Base-by-base conservation (phyloP, 2,113 vertebrate species). In the Cacatua alba region DNA sequence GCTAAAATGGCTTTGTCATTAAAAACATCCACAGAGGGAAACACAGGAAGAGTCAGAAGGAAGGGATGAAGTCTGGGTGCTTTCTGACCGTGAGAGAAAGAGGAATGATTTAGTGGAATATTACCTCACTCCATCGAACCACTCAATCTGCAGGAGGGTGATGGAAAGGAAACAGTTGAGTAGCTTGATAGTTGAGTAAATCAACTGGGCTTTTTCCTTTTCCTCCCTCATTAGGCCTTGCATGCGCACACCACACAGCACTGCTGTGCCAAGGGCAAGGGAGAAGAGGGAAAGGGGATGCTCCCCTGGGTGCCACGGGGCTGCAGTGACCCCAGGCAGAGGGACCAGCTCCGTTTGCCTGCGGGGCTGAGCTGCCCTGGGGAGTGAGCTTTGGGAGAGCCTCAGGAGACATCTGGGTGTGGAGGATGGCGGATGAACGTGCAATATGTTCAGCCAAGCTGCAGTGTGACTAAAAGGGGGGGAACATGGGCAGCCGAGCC, bases 81-180 rank as follows among this genome's bases (percentile, higher is more conserved):
- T 80, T 94, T 95, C 76, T 95, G 95, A 96, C 89, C 95, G 82
- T 6, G 33, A 83, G 93, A 96, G 78, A 84, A 74, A 95, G 77
- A 82, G 82, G 65, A 83, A 86, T 93, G 94, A 96, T 97, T 95
- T 97, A 97, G 88, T 90, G 76, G 88, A 92, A 88, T 96, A 96
- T 96, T 94, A 96, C 91, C 88, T 97, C 97, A 81, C 83, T 96
- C 89, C 92, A 82, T 86, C 28, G 13, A 95, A 64, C 91, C 60
- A 60, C 80, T 97, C 95, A 96, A 85, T 97, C 96, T 96, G 81
- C 93, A 95, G 86, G 86, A 95, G 90, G 59, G 82, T 88, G 91
- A 94, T 91, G 87, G 92, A 96, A 96, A 90, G 76, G 87, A 96
- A 94, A 75, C 49, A 0, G 8, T 63, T 74, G 80, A 95, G 86